Evolutionary conservation across 2,113 vertebrate genomes (phyloP).

Genomic region (Onychorhynchus coronatus): DNA sequence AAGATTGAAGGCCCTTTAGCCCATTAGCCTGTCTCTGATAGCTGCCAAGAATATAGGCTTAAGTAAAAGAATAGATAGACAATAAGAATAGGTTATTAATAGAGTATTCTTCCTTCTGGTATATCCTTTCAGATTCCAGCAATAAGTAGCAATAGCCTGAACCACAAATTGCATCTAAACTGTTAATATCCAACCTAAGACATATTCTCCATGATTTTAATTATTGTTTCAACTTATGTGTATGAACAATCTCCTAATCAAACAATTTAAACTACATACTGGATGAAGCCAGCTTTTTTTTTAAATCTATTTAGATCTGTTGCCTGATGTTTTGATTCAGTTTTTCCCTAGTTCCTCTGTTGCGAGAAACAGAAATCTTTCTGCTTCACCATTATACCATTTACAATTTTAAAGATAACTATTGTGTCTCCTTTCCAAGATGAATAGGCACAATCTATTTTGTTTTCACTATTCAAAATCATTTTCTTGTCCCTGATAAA

Average conservation of each 20-base stretch:
- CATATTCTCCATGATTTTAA: neutral
- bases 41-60: neutral
- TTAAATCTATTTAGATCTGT: neutral
- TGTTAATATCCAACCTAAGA: neutral
- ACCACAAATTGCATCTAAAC: neutral
- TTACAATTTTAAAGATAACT: neutral
- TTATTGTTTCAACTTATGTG: neutral
- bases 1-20: neutral
- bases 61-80: neutral
- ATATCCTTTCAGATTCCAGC: neutral
- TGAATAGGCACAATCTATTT: neutral
- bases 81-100: neutral
- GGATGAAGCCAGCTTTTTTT: neutral
- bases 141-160: neutral
- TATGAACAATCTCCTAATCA: neutral
- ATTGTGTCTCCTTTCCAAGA: neutral
- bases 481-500: neutral
- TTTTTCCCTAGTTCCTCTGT: neutral
- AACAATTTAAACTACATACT: neutral
- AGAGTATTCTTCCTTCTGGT: neutral
- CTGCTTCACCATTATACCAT: neutral
- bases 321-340: neutral
- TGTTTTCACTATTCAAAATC: neutral
- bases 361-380: neutral
- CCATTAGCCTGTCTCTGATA: neutral